Conservation (phyloP, 2,888 invertebrate species). For the Nyleta sp. region DNA sequence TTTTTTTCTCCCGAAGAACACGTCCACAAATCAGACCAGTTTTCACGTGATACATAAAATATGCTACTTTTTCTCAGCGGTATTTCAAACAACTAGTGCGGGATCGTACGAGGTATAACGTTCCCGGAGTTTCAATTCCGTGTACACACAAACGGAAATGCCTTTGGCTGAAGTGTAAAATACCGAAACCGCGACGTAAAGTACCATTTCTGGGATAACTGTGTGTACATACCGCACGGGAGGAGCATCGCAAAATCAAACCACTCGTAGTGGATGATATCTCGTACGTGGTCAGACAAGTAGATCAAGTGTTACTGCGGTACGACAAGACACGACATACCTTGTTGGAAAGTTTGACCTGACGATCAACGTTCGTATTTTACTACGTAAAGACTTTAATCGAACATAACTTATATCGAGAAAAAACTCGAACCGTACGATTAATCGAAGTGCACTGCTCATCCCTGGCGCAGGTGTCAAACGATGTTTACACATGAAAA, state of each 20-base stretch:
- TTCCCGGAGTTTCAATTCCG: constrained; percentile 6
- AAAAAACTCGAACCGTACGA: too few species aligned
- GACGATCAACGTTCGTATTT: not conserved
- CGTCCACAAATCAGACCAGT: constrained; percentile 10
- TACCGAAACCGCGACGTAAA: not conserved
- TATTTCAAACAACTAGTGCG: not conserved
- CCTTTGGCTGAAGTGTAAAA: not conserved
- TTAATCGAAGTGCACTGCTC: too few species aligned
- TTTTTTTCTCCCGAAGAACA: constrained; percentile 5
- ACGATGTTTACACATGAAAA: too few species aligned
- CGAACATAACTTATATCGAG: too few species aligned
- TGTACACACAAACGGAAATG: not conserved
- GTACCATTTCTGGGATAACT: not conserved
- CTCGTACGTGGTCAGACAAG: constrained; percentile 55
- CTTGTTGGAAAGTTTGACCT: not conserved
- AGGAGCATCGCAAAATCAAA: constrained; percentile 18
- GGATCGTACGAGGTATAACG: not conserved
- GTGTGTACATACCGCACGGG: not conserved
- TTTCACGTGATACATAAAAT: not conserved
- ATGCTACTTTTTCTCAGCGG: not conserved
- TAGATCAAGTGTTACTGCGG: constrained; percentile 51
- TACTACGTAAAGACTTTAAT: not conserved
- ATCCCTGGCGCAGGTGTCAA: too few species aligned
- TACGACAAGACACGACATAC: constrained; percentile 14
- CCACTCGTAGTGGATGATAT: constrained; percentile 33